These are phyloP conservation scores for Orthosia cruda DNA, from an alignment of 2,888 invertebrate species.

Conservation along the genomic window DNA sequence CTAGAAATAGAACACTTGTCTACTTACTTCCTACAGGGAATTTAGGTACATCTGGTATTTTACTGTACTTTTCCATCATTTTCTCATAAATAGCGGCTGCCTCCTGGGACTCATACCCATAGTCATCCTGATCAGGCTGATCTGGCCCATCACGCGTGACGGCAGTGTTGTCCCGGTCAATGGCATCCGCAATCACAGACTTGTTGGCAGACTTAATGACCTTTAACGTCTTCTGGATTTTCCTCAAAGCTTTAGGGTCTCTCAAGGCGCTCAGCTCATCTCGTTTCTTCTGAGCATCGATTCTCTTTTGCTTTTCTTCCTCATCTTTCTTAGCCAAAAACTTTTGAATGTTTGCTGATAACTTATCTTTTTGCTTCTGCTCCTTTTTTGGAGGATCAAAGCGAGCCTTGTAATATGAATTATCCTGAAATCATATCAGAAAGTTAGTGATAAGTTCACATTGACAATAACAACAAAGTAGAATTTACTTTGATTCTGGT, in stretches of 20 bases:
- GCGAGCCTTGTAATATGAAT: slow-evolving; percentile 94
- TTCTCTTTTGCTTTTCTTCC: slow-evolving; percentile 94
- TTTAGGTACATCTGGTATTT: slow-evolving; percentile 94
- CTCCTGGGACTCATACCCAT: slow-evolving; percentile 97
- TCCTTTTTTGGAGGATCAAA: slow-evolving; percentile 96
- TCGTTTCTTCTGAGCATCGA: slow-evolving; percentile 93
- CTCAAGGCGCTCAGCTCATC: slow-evolving; percentile 93
- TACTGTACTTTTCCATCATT: slow-evolving; percentile 96
- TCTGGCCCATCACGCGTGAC: slow-evolving; percentile 94
- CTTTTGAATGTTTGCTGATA: slow-evolving; percentile 96
- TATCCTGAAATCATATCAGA: slow-evolving; percentile 77
- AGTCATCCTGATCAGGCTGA: slow-evolving; percentile 97
- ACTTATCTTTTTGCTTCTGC: slow-evolving; percentile 92
- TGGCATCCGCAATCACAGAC: slow-evolving; percentile 96
- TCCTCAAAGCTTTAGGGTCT: slow-evolving; percentile 94
- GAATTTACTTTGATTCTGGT: slow-evolving; percentile 17
- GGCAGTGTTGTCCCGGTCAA: slow-evolving; percentile 95
- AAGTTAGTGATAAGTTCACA: slow-evolving; percentile 5
- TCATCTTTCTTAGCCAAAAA: slow-evolving; percentile 96
- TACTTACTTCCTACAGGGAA: slow-evolving; percentile 91
- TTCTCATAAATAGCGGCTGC: slow-evolving; percentile 96
- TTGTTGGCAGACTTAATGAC: slow-evolving; percentile 97
- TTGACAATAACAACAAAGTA: slow-evolving; percentile 58
- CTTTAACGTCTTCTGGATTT: slow-evolving; percentile 96
- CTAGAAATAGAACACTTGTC: slow-evolving; percentile 8